Base-by-base conservation (phyloP, 2,888 invertebrate genomes). In the Pseudeuparius sepicola region DNA sequence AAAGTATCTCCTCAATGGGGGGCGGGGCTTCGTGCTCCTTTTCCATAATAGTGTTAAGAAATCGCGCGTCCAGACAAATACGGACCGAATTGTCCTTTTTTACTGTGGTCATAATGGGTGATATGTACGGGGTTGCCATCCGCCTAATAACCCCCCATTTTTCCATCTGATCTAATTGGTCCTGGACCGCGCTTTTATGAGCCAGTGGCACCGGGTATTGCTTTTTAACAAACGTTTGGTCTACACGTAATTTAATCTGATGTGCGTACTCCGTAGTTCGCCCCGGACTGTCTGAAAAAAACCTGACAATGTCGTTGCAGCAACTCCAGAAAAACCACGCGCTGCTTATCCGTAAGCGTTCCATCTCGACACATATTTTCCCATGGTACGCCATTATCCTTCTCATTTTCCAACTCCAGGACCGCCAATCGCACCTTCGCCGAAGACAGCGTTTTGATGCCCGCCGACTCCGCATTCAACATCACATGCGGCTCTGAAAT, bases 21-120 rank as follows among this genome's bases (percentile, higher is more conserved):
- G 23, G 25, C n/a, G 9, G 41, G 16, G 28, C 17, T 13, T 42
- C 46, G 26, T 41, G 20, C 12, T 45, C 31, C 11, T 31, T 35
- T 12, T 30, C 26, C 36, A 41, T 42, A n/a, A 26, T 17, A 4
- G 14, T 20, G 26, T 48, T 48, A 2, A 48, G 25, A 24, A 16
- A 6, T 14, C 45, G 24, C n/a, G 42, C 42, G 26, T 46, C 41
- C 16, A 46, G 31, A 31, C 46, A 46, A n/a, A 43, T 25, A 7
- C 45, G 25, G 3, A 43, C 40, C 7, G 25, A 15, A 6, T 30
- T 31, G 26, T 41, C 41, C 15, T 39, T 35, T 24, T 47, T 45
- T 1, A 39, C 12, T 6, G 40, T 36, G 2, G 35, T 33, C 24
- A 43, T 36, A 12, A 44, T 14, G 9, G 40, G 39, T n/a, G 36